Conservation (phyloP, 2,797 vertebrate species). For the Arrhamphus sclerolepis region DNA sequence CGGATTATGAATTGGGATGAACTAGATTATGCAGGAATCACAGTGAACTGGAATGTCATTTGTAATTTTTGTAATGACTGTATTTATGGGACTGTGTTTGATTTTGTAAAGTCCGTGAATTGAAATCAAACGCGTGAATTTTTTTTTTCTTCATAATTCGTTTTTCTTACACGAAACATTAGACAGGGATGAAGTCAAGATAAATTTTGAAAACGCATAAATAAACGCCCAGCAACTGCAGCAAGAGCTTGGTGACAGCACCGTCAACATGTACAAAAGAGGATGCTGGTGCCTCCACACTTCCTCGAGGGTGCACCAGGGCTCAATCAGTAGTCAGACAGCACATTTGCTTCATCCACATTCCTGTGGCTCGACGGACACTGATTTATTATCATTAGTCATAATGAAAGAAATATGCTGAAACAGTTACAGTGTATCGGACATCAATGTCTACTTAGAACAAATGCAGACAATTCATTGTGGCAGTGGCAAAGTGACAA, state of each 20-base stretch:
- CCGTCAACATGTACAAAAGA: neutral
- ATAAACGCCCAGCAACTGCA: neutral
- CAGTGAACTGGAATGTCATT: no score
- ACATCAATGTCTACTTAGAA: conserved; percentile 66
- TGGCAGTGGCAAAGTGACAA: conserved; percentile 63
- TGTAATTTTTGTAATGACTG: no score
- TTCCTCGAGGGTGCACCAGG: conserved; percentile 11
- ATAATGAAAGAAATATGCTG: conserved; percentile 60
- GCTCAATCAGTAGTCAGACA: conserved; percentile 49
- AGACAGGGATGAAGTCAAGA: no score
- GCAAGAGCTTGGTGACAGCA: neutral
- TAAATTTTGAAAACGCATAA: neutral
- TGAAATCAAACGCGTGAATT: no score
- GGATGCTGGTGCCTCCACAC: conserved; percentile 7
- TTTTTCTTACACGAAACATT: no score
- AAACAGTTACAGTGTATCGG: conserved; percentile 53
- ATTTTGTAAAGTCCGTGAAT: no score
- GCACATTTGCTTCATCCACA: conserved; percentile 32
- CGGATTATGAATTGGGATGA: no score
- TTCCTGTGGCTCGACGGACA: conserved; percentile 36
- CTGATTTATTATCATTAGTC: conserved; percentile 60
- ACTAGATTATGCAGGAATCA: no score
- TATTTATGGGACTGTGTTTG: no score
- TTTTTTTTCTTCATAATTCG: no score
- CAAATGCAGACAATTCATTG: conserved; percentile 70